Base-by-base conservation (phyloP, 2,888 invertebrate genomes). In the Allophyes oxyacanthae region DNA sequence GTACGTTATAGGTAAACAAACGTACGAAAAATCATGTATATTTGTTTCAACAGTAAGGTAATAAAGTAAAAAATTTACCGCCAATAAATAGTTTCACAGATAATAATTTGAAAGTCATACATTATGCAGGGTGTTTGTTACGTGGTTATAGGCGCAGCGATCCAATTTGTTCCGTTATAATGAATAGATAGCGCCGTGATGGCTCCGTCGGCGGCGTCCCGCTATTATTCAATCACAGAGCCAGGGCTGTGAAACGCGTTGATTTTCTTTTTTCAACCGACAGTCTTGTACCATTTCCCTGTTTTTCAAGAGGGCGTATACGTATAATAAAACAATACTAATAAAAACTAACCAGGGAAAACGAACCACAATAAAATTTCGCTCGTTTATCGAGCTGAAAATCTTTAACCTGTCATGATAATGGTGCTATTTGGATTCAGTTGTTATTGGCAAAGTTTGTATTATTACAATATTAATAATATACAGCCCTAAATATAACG, bases 31-130 rank as follows among this genome's bases (percentile, higher is more conserved):
- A 48, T 55, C 36, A 65, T 44, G 34, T 36, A 40, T 53, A 37
- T 59, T 60, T 64, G 49, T 71, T 64, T 63, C 37, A 49, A 66
- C 34, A 44, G 34, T 46, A 40, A 15, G 36, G 43, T 33, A 25
- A 60, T 74, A 74, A 74, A 74, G 34, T 45, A 52, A 46, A 26
- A 0, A 57, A 38, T 69, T 63, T 50, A 49, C 7, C 20, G 44
- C 26, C 26, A 28, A 9, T 25, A 20, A 40, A 58, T 45, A 45
- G 34, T 33, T 65, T 64, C n/a, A 34, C 64, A 26, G 41, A 28
- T 46, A 46, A 51, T 64, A 40, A 46, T 40, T 40, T 52, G 9
- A 33, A 6, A 40, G 40, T 30, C 26, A n/a, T 49, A 28, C 14
- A 11, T 41, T 44, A 40, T n/a, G 8, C 11, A 11, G 33, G 30